Evolutionary conservation across 2,888 invertebrate genomes (phyloP).

Genomic region (Penaeus monodon): DNA sequence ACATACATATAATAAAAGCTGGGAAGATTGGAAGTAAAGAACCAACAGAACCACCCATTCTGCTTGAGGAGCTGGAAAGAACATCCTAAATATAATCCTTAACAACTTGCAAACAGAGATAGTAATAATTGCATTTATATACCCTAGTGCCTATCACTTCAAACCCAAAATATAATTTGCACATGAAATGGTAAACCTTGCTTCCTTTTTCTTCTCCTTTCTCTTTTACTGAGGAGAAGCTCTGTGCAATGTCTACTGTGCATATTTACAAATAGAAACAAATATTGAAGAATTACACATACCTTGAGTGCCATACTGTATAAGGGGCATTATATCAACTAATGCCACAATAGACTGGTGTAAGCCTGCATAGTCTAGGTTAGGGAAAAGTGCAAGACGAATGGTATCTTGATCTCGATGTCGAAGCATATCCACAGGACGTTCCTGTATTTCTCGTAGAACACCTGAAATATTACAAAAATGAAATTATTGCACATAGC

Average conservation of each 20-base stretch:
- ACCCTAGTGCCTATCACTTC: too few species aligned
- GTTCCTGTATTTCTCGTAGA: conserved; percentile 94
- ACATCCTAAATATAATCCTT: conserved; percentile 22
- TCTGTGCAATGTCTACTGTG: too few species aligned
- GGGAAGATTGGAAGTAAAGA: too few species aligned
- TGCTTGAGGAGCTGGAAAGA: conserved; percentile 4
- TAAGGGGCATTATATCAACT: conserved; percentile 92
- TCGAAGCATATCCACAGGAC: conserved; percentile 91
- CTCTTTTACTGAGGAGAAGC: too few species aligned
- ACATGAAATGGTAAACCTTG: too few species aligned
- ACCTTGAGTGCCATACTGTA: conserved; percentile 91
- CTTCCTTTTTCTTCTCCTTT: too few species aligned
- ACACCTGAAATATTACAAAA: conserved; percentile 78
- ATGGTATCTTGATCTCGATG: conserved; percentile 84
- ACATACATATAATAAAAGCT: too few species aligned
- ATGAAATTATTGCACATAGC: too few species aligned
- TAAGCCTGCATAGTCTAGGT: conserved; percentile 95
- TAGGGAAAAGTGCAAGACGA: conserved; percentile 93
- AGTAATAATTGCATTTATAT: too few species aligned
- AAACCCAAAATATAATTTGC: too few species aligned
- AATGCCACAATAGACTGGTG: conserved; percentile 90
- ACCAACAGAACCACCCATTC: too few species aligned
- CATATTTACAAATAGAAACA: conserved; percentile 24
- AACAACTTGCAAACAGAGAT: too few species aligned
- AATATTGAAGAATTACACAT: conserved; percentile 66